A percentile compares a stretch with the other conserved stretches of the same genome.
These are phyloP conservation scores for Tragelaphus eurycerus DNA, from an alignment of 2,797 vertebrate genomes.

Conservation along the genomic window DNA sequence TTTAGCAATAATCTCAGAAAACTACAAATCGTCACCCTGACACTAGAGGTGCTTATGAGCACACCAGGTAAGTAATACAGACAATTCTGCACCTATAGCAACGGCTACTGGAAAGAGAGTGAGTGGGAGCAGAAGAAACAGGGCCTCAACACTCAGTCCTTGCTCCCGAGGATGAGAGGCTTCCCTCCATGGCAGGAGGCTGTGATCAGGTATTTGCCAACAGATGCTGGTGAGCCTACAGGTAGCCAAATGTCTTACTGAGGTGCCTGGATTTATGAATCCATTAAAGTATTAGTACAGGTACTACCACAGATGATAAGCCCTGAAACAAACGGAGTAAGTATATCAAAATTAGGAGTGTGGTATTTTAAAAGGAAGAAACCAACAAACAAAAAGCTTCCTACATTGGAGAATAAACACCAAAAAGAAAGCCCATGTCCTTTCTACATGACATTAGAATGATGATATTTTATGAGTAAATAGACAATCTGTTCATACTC, in stretches of 20 bases:
- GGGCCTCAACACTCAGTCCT: not conserved
- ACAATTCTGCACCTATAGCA: not conserved
- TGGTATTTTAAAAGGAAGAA: conserved; percentile 7
- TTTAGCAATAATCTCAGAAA: conserved; percentile 7
- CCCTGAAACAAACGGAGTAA: not conserved
- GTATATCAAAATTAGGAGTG: not conserved
- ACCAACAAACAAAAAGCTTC: not conserved
- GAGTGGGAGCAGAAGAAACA: not conserved
- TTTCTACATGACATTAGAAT: not conserved
- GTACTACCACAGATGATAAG: not conserved
- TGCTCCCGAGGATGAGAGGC: not conserved
- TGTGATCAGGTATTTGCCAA: not conserved
- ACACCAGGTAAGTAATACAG: not conserved
- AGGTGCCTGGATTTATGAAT: not conserved
- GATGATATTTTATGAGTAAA: not conserved
- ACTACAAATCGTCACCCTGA: not conserved
- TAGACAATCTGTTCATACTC: not conserved
- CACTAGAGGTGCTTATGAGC: not conserved
- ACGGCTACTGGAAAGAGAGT: not conserved
- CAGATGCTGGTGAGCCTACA: not conserved
- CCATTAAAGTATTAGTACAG: not conserved
- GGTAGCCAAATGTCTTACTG: not conserved
- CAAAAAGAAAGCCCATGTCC: not conserved
- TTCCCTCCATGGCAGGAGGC: not conserved
- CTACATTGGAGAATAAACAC: not conserved